A percentile compares a stretch with the other conserved stretches of the same genome.
Conservation (phyloP, 2,797 vertebrate species). For the Etheostoma perlongum region DNA sequence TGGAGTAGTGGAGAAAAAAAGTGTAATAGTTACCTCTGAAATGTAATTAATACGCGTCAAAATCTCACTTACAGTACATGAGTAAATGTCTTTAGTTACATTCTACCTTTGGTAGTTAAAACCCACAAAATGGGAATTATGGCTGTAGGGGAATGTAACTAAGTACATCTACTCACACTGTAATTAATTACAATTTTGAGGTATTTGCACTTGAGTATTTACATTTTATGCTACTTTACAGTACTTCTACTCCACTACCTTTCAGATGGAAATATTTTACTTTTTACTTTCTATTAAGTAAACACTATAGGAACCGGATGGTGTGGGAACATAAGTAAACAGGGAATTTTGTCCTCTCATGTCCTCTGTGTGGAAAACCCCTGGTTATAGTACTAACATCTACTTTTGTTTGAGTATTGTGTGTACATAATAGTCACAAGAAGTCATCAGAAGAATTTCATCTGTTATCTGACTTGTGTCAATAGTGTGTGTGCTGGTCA, state of each 20-base stretch:
- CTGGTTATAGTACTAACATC: no score
- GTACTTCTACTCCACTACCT: not conserved
- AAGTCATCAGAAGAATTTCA: not conserved
- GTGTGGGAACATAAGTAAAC: not conserved
- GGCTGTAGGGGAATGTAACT: not conserved
- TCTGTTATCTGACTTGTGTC: slow-evolving; percentile 21
- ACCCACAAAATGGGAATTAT: not conserved
- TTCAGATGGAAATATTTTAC: not conserved
- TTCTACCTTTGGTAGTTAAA: not conserved
- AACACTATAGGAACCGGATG: not conserved
- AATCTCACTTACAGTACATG: not conserved
- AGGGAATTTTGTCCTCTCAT: slow-evolving; percentile 13
- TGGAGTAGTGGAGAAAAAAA: not conserved
- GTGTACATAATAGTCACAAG: not conserved
- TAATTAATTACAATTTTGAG: not conserved
- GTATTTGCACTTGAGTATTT: not conserved
- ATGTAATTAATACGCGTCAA: not conserved
- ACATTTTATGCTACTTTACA: not conserved
- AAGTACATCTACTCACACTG: not conserved
- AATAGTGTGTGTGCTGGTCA: not conserved
- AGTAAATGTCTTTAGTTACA: not conserved
- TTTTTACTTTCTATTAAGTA: not conserved
- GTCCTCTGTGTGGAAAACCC: slow-evolving; percentile 7
- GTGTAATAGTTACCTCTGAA: not conserved
- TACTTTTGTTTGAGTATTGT: no score